Evolutionary conservation across 2,113 vertebrate genomes (phyloP), one percentile per base, ranked within the genome.

Genomic region (Pseudorectes ferrugineus): DNA sequence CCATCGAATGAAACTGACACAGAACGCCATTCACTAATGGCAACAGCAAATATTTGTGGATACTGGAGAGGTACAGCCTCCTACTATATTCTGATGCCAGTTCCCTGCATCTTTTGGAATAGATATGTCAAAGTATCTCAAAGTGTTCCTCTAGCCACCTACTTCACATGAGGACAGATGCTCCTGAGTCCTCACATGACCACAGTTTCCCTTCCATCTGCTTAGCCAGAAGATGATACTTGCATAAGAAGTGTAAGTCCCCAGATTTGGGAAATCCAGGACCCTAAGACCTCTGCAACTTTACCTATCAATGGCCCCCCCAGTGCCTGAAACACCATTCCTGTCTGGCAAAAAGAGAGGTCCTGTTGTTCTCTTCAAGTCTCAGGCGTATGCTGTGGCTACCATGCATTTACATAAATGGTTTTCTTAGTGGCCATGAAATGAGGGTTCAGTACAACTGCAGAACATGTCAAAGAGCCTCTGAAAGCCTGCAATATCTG

Each of bases 301-400:
- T 75, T 90, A 36, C 22, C 42, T 52, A 11, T 29, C 66, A 43
- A 1, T 36, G 14, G 0, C 5, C 3, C 12, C 0, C 0, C 6
- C 36, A 14, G 19, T 59, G n/a, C 36, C 40, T 63, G 43, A 81
- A 87, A 78, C 25, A 11, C 29, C 26, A 38, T 9, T 78, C 43
- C 21, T 4, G 1, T 21, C 26, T 67, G 40, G 29, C 82, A 80
- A 45, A 67, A 49, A 77, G 42, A 75, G 19, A 68, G 45, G 23
- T 57, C 22, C 24, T 87, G 11, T 45, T 77, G 13, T 31, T 63
- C 38, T 57, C 51, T 33, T 66, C 0, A 14, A 62, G 29, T 46
- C 36, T 63, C 61, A 78, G 57, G n/a, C 8, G 43, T 78, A 12
- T 43, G 35, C 62, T 43, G n/a, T 46, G 71, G 25, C 62, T 43